phyloP scores from a whole-genome alignment of 2,797 vertebrate species.

The Yasuhikotakia modesta region DNA sequence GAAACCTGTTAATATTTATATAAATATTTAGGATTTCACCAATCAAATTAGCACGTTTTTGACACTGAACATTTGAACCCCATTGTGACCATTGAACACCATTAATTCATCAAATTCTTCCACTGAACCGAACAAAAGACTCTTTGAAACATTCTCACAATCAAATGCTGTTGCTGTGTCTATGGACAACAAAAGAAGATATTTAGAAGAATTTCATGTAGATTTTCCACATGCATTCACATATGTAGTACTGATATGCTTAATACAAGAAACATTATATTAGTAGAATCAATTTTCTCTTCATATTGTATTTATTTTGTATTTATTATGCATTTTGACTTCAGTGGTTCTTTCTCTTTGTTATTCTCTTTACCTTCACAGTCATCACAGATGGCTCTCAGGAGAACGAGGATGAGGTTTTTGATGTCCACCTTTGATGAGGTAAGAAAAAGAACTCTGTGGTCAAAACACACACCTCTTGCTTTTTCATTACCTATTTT shows the following conservation, averaged over 20 bases:
- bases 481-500: conserved; percentile 21
- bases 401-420: conserved; percentile 56
- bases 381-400: conserved; percentile 49
- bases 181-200: too few relatives aligned
- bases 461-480: conserved; percentile 23
- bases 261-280: too few relatives aligned
- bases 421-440: conserved; percentile 61
- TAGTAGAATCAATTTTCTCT: neutral
- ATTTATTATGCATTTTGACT: neutral
- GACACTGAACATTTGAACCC: too few relatives aligned
- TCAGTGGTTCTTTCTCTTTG: neutral
- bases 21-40: neutral
- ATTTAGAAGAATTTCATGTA: too few relatives aligned
- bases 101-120: too few relatives aligned
- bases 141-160: too few relatives aligned
- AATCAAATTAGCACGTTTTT: too few relatives aligned
- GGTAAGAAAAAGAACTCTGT: conserved; percentile 17
- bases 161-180: too few relatives aligned
- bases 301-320: neutral
- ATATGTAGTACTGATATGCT: too few relatives aligned
- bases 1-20: neutral
- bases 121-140: too few relatives aligned
- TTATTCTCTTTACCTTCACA: conserved; percentile 36
- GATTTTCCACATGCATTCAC: too few relatives aligned
- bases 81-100: too few relatives aligned